Evolutionary conservation across 2,113 vertebrate species (phyloP).

Genomic region (Corydoras sp.): DNA sequence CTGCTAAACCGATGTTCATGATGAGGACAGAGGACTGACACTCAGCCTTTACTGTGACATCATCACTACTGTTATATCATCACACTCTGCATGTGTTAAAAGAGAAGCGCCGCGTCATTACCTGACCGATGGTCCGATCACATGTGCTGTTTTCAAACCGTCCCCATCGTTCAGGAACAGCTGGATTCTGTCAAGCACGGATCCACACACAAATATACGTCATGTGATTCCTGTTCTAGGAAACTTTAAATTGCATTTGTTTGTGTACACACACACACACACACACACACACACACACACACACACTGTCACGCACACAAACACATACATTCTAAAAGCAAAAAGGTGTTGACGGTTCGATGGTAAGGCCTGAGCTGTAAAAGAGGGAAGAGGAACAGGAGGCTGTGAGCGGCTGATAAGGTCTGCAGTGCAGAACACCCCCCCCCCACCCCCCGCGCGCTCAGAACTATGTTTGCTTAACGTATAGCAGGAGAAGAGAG

Average conservation of each 20-base stretch:
- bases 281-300: not conserved
- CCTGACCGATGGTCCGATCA: not conserved
- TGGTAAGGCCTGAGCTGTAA: not conserved
- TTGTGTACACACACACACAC: not conserved
- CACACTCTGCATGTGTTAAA: not conserved
- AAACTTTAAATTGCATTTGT: not conserved
- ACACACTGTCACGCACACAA: not conserved
- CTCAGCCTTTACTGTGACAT: too few relatives aligned
- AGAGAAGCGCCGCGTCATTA: not conserved
- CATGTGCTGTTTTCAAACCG: not conserved
- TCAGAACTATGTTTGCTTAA: constrained; percentile 4
- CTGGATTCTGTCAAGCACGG: not conserved
- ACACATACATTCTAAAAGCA: constrained; percentile 11
- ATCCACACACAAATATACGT: not conserved
- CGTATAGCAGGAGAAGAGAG: constrained; percentile 5
- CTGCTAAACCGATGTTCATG: too few relatives aligned
- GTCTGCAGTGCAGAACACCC: not conserved
- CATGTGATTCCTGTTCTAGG: not conserved
- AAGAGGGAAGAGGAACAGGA: constrained; percentile 26
- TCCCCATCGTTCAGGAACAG: not conserved
- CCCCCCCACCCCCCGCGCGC: not conserved
- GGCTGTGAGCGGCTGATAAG: constrained; percentile 28
- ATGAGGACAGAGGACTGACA: too few relatives aligned
- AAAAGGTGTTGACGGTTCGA: not conserved
- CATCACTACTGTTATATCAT: not conserved